Evolutionary conservation across 2,888 invertebrate genomes (phyloP), one percentile per base, ranked within the genome.

Genomic region (Gonocerus acuteangulatus): DNA sequence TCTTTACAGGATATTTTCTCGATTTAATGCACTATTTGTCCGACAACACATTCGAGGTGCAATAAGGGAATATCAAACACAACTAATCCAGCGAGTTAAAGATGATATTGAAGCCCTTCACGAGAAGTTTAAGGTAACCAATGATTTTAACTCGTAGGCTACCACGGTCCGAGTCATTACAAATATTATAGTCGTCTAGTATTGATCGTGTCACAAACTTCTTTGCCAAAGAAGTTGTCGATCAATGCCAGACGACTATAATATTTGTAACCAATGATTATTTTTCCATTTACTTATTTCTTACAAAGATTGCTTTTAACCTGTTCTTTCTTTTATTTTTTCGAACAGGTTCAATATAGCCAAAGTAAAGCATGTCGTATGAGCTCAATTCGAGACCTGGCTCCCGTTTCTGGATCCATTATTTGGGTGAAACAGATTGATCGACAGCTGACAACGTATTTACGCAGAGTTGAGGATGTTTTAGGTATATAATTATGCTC

Each of bases 371-470:
- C 94, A 69, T 94, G 90, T 67, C 83, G 87, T 22, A 86, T 96
- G 75, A 95, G 95, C 54, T 84, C 87, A 65, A 89, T 91, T 11
- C 83, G 95, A 62, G 99, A 99, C 77, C 78, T 99, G 69, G 97
- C 97, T 2, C 96, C 96, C 0, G 92, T 99, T 16, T 91, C 97
- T 23, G 97, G 97, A 0, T 95, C 94, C 59, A 97, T 99, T 69
- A 94, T 99, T 69, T 99, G 99, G 99, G 95, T 96, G 2, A 89
- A 93, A 71, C 91, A 97, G 78, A 99, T 99, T 71, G 97, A 99
- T 75, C 86, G 95, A 68, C 97, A 99, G 75, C 81, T 99, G 54
- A 93, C 92, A 13, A 92, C 94, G 68, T 97, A 96, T 75, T 81
- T 99, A 74, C 87, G 92, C 72, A 83, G 97, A 66, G 97, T 99